A percentile compares a stretch with the other conserved stretches of the same genome.
Conservation (phyloP, 2,888 invertebrate species). For the Habroteleia sp. region DNA sequence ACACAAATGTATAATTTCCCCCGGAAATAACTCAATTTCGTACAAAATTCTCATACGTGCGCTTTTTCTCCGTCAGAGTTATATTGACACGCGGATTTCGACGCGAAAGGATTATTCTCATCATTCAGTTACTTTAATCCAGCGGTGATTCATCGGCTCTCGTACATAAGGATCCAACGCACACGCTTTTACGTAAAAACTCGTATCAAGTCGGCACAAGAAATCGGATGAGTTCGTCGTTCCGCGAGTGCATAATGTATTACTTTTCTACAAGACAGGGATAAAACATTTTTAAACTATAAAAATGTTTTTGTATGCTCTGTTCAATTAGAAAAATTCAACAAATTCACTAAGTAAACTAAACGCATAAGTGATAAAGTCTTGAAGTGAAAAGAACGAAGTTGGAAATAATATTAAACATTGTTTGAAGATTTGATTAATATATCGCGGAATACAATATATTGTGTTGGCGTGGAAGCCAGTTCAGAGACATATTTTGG, state of each 20-base stretch:
- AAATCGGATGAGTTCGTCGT: conserved; percentile 38
- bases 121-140: conserved; percentile 60
- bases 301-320: too few relatives aligned
- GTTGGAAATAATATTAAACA: too few relatives aligned
- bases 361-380: too few relatives aligned
- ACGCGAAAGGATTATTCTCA: conserved; percentile 53
- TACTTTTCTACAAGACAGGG: conserved; percentile 5
- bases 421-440: too few relatives aligned
- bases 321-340: too few relatives aligned
- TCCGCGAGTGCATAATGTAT: conserved; percentile 38
- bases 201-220: conserved; percentile 26
- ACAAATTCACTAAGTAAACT: too few relatives aligned
- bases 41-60: conserved; percentile 13
- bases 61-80: conserved; percentile 1
- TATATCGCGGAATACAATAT: too few relatives aligned
- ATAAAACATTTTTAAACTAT: too few relatives aligned
- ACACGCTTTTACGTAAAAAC: conserved; percentile 29
- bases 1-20: conserved; percentile 39
- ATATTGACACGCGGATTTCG: conserved; percentile 40
- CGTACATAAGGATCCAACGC: conserved; percentile 41
- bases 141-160: conserved; percentile 51
- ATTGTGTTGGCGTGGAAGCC: too few relatives aligned
- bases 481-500: too few relatives aligned
- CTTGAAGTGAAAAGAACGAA: too few relatives aligned
- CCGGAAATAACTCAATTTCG: conserved; percentile 23